These are phyloP conservation scores for Grus americana DNA, from an alignment of 2,113 vertebrate genomes.

Conservation along the genomic window DNA sequence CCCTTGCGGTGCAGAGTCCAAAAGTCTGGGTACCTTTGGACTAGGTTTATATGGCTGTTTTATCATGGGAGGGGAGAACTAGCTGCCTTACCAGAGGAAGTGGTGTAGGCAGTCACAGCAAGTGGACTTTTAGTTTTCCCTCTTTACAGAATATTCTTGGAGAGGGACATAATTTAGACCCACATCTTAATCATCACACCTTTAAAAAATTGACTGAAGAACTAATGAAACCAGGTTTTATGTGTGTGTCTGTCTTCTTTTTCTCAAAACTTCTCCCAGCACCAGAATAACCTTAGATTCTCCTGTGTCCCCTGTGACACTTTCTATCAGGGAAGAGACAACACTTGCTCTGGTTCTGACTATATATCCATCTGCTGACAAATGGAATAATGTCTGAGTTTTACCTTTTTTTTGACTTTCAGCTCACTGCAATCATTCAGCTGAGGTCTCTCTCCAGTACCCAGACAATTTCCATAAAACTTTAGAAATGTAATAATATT, in stretches of 20 bases:
- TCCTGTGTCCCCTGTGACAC: not conserved
- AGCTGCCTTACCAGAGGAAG: not conserved
- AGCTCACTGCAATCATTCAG: not conserved
- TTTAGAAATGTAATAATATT: constrained; percentile 34
- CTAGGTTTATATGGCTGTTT: not conserved
- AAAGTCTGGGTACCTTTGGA: not conserved
- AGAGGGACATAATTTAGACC: not conserved
- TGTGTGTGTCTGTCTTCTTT: not conserved
- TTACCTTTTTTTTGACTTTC: not conserved
- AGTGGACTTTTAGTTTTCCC: not conserved
- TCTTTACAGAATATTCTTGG: not conserved
- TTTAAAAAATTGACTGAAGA: not conserved
- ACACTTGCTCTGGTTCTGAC: not conserved
- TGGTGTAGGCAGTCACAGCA: not conserved
- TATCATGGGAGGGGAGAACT: not conserved
- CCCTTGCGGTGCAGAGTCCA: accelerated
- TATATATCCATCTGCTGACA: not conserved
- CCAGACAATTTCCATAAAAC: not conserved
- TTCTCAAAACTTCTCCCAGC: not conserved
- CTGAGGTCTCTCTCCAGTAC: not conserved
- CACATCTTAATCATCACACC: not conserved
- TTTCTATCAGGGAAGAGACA: not conserved
- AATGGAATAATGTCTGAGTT: not conserved
- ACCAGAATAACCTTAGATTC: not conserved
- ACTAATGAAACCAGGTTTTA: not conserved